Evolutionary conservation across 1,140 invertebrate species (phyloP), one percentile per base, ranked within the genome.

Genomic region (Drosophila virilis): DNA sequence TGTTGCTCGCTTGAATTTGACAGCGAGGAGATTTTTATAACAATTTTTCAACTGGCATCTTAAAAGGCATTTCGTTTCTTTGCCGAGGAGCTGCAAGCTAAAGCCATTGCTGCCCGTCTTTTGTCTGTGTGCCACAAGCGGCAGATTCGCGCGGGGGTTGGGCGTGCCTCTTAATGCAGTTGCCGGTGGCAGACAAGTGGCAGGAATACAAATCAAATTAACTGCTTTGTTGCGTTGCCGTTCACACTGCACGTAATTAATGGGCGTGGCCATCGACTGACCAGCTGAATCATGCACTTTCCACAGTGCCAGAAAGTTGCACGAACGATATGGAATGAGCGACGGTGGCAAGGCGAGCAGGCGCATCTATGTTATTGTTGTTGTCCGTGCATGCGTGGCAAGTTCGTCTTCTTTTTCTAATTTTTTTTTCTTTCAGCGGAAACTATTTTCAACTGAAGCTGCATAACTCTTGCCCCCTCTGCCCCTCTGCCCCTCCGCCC

Each of bases 141-240:
- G 22, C 22, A 22, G 22, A 1, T 22, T 22, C 22, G 22, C 22
- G 22, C 22, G 22, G 22, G 15, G 15, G 5, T 13, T 0, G 12
- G 9, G 45, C 28, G 32, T 72, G 46, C 75, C 65, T 60, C 48
- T 65, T 66, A 80, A 83, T 83, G 80, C 80, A 84, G 80, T 80
- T 78, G 72, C 48, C 65, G 22, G 35, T 62, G 46, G 45, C 74
- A 48, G 69, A 69, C 77, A 79, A 84, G 77, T 85, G 82, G 64
- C 83, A 64, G 75, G 78, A 86, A 82, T 86, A 88, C 78, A 86
- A 86, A 86, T 86, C 78, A 78, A 86, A 86, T 86, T 86, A 86
- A 76, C 75, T 80, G 66, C 66, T 68, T 62, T 51, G 57, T 60
- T 37, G 42, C 64, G 12, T 35, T 37, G 12, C 50, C 22, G 1